phyloP scores from a whole-genome alignment of 2,888 invertebrate genomes.

The Lithophane socia region DNA sequence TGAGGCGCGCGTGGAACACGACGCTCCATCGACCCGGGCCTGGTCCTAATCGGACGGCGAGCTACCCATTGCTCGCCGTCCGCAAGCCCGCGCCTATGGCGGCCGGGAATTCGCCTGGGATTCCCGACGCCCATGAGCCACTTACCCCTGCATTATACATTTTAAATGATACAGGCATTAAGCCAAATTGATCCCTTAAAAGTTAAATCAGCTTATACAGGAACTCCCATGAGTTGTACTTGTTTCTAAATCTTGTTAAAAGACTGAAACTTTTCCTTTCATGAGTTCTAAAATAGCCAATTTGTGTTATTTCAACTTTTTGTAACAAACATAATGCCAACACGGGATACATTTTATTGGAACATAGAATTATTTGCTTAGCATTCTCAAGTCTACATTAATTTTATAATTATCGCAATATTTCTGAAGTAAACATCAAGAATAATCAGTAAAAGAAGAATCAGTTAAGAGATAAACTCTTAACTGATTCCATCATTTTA shows the following conservation, averaged over 20 bases:
- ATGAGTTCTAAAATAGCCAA: conserved; percentile 14
- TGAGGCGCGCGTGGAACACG: no score
- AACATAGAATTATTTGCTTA: background rate
- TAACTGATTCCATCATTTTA: background rate
- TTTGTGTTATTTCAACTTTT: conserved; percentile 13
- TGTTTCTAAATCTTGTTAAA: conserved; percentile 41
- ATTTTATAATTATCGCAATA: background rate
- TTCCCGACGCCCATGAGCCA: background rate
- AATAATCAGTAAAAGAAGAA: no score
- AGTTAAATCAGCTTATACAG: conserved; percentile 34
- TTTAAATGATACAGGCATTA: conserved; percentile 21
- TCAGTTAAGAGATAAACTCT: no score
- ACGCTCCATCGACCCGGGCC: no score
- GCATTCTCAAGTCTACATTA: background rate
- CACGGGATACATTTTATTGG: background rate
- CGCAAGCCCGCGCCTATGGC: no score
- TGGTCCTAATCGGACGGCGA: no score
- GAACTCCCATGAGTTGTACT: conserved; percentile 2
- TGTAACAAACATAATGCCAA: background rate
- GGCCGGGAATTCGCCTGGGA: no score
- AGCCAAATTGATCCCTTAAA: conserved; percentile 32
- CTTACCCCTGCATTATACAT: background rate
- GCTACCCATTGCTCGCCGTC: no score
- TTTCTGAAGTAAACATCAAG: background rate
- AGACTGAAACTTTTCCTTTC: conserved; percentile 20